phyloP scores from a whole-genome alignment of 2,888 invertebrate genomes.

The Muschampia plurimacula region DNA sequence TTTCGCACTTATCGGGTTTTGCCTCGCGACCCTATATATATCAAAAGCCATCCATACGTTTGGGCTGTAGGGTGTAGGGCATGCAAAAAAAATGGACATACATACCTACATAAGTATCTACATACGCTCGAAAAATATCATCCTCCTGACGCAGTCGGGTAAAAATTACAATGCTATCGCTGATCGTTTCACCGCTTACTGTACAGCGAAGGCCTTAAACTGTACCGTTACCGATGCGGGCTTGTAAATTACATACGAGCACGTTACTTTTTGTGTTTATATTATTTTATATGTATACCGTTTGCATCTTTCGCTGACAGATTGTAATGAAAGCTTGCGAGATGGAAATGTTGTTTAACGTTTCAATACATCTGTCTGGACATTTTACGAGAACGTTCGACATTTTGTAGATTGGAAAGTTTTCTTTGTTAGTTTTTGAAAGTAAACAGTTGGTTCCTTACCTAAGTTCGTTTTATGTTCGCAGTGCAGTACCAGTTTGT shows the following conservation, averaged over 20 bases:
- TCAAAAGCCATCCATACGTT: no score
- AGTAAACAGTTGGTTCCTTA: no score
- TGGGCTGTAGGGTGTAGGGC: no score
- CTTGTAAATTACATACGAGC: constrained; percentile 34
- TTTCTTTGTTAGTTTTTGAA: not conserved
- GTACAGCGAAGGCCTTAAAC: not conserved
- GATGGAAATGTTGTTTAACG: constrained; percentile 26
- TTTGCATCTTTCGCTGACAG: constrained; percentile 30
- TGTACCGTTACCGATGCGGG: constrained; percentile 28
- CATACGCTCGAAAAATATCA: no score
- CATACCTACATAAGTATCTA: no score
- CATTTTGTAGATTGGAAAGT: constrained; percentile 2
- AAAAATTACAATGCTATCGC: no score
- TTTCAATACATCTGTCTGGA: constrained; percentile 11
- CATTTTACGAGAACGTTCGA: not conserved
- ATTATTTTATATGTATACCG: constrained; percentile 15
- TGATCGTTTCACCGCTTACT: not conserved
- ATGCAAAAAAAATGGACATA: no score
- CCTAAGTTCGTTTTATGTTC: not conserved
- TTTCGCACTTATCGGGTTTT: no score
- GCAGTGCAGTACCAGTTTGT: no score
- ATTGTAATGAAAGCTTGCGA: constrained; percentile 30
- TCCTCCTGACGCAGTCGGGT: no score
- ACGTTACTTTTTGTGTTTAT: constrained; percentile 19
- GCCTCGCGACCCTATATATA: no score